Evolutionary conservation across 2,888 invertebrate genomes (phyloP).

Genomic region (Diachrysia chrysitis): DNA sequence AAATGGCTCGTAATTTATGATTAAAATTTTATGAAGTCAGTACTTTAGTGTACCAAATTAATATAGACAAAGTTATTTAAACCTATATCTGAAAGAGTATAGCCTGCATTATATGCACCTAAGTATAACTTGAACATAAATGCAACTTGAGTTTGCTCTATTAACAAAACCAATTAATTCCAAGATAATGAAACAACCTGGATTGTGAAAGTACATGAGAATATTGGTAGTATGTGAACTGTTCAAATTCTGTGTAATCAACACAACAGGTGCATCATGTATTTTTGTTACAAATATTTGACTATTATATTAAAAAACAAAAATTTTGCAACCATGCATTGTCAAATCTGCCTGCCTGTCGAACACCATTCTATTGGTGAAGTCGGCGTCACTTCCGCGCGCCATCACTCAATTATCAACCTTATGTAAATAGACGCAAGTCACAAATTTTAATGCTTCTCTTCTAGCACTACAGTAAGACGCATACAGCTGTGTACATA

Average conservation of each 20-base stretch:
- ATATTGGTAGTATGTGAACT: constrained; percentile 23
- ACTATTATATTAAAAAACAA: constrained; percentile 13
- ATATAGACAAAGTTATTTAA: background rate
- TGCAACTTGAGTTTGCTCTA: constrained; percentile 18
- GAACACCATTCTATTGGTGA: constrained; percentile 64
- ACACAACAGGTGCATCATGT: constrained; percentile 5
- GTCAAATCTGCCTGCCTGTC: constrained; percentile 70
- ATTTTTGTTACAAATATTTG: constrained; percentile 13
- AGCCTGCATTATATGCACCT: constrained; percentile 5
- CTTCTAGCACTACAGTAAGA: constrained; percentile 69
- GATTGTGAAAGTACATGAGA: constrained; percentile 22
- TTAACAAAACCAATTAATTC: constrained; percentile 34
- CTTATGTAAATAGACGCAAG: constrained; percentile 67
- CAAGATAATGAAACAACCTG: constrained; percentile 30
- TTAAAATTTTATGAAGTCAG: background rate
- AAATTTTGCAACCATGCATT: constrained; percentile 56
- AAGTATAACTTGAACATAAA: constrained; percentile 20
- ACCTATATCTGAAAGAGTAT: constrained; percentile 5
- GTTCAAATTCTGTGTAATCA: background rate
- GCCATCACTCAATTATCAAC: constrained; percentile 66
- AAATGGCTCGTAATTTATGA: background rate
- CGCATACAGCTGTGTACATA: constrained; percentile 79
- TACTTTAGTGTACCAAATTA: background rate
- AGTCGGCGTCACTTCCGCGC: constrained; percentile 68
- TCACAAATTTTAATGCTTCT: constrained; percentile 67